A percentile compares a stretch with the other conserved stretches of the same genome.
These are phyloP conservation scores for Condylura cristata DNA, from an alignment of 2,113 vertebrate species.

Conservation along the genomic window DNA sequence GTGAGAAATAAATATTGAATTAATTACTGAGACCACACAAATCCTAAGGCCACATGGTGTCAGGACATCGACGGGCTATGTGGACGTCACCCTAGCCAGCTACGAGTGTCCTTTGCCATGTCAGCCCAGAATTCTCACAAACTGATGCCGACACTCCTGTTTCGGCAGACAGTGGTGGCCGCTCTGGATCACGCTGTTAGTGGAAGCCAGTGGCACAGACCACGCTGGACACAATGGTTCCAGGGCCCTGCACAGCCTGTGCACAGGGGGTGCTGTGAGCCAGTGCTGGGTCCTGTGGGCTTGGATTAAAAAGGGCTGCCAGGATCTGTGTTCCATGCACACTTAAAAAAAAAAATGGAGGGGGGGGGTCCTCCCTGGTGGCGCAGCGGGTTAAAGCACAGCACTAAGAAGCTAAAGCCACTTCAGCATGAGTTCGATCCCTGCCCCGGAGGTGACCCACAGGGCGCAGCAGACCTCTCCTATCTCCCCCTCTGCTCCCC, in stretches of 20 bases:
- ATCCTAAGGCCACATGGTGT: neutral
- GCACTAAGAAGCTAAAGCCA: too few species aligned
- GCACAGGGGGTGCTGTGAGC: conserved; percentile 15
- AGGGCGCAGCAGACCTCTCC: too few species aligned
- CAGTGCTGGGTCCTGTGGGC: conserved; percentile 14
- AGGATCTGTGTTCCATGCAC: conserved; percentile 71
- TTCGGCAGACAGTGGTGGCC: conserved; percentile 48
- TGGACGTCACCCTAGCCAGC: neutral
- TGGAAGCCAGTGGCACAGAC: conserved; percentile 40
- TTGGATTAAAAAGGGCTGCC: conserved; percentile 52
- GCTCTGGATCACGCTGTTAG: conserved; percentile 55
- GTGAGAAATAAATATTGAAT: neutral
- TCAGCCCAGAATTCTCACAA: neutral
- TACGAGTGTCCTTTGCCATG: neutral
- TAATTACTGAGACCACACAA: neutral
- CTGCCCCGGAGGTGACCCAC: too few species aligned
- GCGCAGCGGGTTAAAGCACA: too few species aligned
- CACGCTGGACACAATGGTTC: neutral
- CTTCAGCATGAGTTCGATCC: too few species aligned
- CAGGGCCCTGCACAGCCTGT: conserved; percentile 54
- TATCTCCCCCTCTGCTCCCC: too few species aligned
- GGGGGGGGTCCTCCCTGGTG: too few species aligned
- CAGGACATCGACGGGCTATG: accelerated
- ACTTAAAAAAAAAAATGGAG: conserved; percentile 33
- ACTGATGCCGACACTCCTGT: neutral